Evolutionary conservation across 2,888 invertebrate species (phyloP).

Genomic region (Pogonocherus hispidulus): DNA sequence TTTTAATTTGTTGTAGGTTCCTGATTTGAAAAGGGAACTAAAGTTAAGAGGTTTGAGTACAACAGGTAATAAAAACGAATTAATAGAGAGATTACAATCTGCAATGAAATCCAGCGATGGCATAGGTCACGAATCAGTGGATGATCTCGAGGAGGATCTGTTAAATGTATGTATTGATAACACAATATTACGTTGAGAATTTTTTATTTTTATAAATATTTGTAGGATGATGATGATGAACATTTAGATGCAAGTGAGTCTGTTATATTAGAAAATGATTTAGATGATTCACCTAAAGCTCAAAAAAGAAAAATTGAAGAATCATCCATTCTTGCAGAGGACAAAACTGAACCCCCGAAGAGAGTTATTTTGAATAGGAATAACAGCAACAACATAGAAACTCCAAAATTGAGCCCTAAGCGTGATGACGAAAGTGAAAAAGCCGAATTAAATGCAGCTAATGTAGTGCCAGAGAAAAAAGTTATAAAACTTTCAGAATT

Average conservation of each 20-base stretch:
- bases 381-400: constrained; percentile 53
- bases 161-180: constrained; percentile 68
- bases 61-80: constrained; percentile 86
- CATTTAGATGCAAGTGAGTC: constrained; percentile 63
- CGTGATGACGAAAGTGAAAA: not conserved
- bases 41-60: constrained; percentile 82
- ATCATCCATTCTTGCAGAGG: constrained; percentile 49
- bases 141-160: constrained; percentile 73
- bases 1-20: constrained; percentile 74
- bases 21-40: constrained; percentile 86
- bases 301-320: constrained; percentile 59
- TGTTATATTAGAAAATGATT: constrained; percentile 61
- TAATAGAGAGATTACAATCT: constrained; percentile 81
- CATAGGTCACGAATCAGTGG: constrained; percentile 66
- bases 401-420: constrained; percentile 58
- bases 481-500: constrained; percentile 74
- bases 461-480: constrained; percentile 65
- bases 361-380: constrained; percentile 77
- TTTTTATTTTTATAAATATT: constrained; percentile 28
- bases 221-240: constrained; percentile 64
- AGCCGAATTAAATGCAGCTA: not conserved
- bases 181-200: not conserved
- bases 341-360: constrained; percentile 68
- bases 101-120: constrained; percentile 67
- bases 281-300: constrained; percentile 56